phyloP scores from a whole-genome alignment of 1,140 invertebrate genomes.

The Sinella curviseta region DNA sequence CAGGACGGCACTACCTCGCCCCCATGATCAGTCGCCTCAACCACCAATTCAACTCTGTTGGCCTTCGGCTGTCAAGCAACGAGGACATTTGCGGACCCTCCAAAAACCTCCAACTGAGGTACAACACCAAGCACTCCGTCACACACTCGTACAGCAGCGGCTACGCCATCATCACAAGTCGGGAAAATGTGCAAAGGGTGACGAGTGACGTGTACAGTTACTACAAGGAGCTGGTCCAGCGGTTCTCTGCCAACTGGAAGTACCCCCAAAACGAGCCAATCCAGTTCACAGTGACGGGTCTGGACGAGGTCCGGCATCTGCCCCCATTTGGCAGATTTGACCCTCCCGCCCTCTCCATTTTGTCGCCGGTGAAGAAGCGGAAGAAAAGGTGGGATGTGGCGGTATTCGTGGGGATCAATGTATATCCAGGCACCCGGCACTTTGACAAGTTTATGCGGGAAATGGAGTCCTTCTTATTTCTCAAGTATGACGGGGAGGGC shows the following conservation, averaged over 20 bases:
- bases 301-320: conserved; percentile 13
- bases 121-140: background rate
- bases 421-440: background rate
- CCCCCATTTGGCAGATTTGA: conserved; percentile 3
- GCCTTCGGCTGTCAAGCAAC: background rate
- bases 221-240: background rate
- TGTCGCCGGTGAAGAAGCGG: background rate
- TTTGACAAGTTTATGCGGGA: conserved; percentile 17
- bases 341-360: background rate
- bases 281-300: conserved; percentile 22
- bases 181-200: conserved; percentile 3
- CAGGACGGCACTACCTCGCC: background rate
- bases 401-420: background rate
- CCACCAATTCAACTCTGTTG: conserved; percentile 12
- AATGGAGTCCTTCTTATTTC: background rate
- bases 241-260: background rate
- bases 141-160: background rate
- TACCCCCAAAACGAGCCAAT: conserved; percentile 24
- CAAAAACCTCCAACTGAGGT: conserved; percentile 2
- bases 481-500: conserved; percentile 20
- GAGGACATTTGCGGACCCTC: conserved; percentile 30
- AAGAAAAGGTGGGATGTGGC: background rate
- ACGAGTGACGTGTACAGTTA: background rate
- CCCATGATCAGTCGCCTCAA: conserved; percentile 21
- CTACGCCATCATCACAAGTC: conserved; percentile 26